Percentiles rank a stretch among this genome's conserved stretches.
phyloP scores from a whole-genome alignment of 2,797 vertebrate genomes.

The Nyctalus aviator region DNA sequence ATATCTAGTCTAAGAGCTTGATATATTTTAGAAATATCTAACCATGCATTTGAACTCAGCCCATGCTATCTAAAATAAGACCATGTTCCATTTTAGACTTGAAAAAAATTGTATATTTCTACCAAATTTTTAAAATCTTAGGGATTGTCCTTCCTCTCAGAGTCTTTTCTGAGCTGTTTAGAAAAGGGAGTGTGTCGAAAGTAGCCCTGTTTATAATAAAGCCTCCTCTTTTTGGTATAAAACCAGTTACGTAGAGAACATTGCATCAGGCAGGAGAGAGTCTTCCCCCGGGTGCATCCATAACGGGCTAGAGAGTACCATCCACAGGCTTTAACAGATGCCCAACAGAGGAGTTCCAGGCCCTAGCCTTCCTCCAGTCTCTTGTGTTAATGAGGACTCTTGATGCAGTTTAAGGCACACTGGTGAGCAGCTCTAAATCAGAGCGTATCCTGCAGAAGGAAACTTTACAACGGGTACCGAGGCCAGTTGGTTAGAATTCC shows the following conservation, averaged over 20 bases:
- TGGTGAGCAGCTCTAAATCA: slow-evolving; percentile 89
- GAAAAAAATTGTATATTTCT: slow-evolving; percentile 22
- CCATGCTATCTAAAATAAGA: neutral
- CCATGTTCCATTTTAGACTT: neutral
- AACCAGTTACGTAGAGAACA: slow-evolving; percentile 74
- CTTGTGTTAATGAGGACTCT: slow-evolving; percentile 90
- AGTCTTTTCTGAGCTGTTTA: neutral
- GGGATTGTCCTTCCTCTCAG: neutral
- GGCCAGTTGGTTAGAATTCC: slow-evolving; percentile 90
- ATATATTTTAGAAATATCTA: slow-evolving; percentile 25
- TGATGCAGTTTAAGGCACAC: slow-evolving; percentile 90
- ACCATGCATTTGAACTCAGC: slow-evolving; percentile 7
- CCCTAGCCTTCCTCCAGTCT: slow-evolving; percentile 87
- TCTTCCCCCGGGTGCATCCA: slow-evolving; percentile 84
- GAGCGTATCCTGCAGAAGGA: slow-evolving; percentile 78
- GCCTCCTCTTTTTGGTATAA: neutral
- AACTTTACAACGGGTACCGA: slow-evolving; percentile 76
- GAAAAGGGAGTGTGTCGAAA: neutral
- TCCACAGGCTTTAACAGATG: slow-evolving; percentile 86
- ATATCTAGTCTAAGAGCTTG: neutral
- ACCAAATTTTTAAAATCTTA: slow-evolving; percentile 46
- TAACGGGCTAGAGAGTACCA: slow-evolving; percentile 81
- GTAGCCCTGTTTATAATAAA: slow-evolving; percentile 44
- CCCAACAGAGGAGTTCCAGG: slow-evolving; percentile 87
- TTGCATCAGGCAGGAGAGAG: slow-evolving; percentile 66